phyloP scores from a whole-genome alignment of 2,113 vertebrate genomes.

The Mastomys coucha region DNA sequence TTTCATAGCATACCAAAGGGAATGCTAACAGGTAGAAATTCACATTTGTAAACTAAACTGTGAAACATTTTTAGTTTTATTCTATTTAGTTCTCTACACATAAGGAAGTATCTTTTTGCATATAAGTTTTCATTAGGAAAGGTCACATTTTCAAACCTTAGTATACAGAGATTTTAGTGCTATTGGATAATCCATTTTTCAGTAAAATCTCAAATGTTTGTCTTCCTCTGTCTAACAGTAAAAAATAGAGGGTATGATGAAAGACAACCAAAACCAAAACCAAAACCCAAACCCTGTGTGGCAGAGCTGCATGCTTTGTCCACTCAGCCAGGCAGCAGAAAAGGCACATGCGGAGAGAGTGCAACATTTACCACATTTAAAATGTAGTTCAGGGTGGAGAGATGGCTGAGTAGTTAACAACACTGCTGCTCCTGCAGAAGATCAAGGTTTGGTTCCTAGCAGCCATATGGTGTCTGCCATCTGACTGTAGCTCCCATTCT shows the following conservation, averaged over 20 bases:
- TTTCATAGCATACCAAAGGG: background rate
- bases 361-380: background rate
- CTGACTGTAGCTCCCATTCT: background rate
- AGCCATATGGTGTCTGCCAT: background rate
- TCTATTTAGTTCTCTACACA: background rate
- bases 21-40: background rate
- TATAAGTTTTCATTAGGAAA: slow-evolving; percentile 15
- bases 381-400: background rate
- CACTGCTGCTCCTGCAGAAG: background rate
- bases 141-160: background rate
- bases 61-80: background rate
- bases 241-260: background rate
- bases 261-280: background rate
- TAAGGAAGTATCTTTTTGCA: background rate
- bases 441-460: background rate
- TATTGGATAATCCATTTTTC: background rate
- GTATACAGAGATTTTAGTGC: background rate
- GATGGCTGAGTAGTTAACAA: background rate
- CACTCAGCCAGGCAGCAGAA: background rate
- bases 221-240: background rate
- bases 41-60: background rate
- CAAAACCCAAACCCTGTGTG: background rate
- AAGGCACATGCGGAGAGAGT: background rate
- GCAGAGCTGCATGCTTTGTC: background rate
- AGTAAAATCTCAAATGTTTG: slow-evolving; percentile 22